A percentile compares a stretch with the other conserved stretches of the same genome.
Evolutionary conservation across 2,888 invertebrate species (phyloP).

Genomic region (Drosophila niveifrons): DNA sequence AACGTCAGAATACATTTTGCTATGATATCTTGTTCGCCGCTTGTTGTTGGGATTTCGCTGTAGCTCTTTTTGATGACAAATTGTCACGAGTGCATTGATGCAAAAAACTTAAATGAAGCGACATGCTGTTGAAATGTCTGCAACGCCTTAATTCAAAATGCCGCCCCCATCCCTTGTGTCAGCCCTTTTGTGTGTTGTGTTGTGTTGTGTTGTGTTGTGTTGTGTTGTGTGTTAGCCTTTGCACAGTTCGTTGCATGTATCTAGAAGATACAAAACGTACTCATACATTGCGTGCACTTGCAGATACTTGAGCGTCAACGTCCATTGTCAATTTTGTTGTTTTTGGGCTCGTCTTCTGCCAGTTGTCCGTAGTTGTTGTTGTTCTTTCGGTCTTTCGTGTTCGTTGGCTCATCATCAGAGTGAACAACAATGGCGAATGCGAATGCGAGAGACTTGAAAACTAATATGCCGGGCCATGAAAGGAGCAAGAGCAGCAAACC

Average conservation of each 20-base stretch:
- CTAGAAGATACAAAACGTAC: slow-evolving; percentile 58
- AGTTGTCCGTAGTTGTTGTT: slow-evolving; percentile 22
- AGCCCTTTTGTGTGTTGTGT: slow-evolving; percentile 38
- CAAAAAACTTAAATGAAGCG: slow-evolving; percentile 82
- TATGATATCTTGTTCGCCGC: slow-evolving; percentile 15
- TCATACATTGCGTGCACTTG: slow-evolving; percentile 72
- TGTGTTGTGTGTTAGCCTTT: slow-evolving; percentile 7
- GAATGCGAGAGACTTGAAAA: slow-evolving; percentile 59
- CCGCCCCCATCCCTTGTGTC: slow-evolving; percentile 27
- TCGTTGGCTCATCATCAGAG: slow-evolving; percentile 71
- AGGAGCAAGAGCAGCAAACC: slow-evolving; percentile 52
- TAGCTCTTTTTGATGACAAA: slow-evolving; percentile 71
- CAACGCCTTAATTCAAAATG: slow-evolving; percentile 57
- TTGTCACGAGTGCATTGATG: slow-evolving; percentile 82
- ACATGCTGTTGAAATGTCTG: slow-evolving; percentile 80
- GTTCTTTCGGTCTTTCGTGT: slow-evolving; percentile 54
- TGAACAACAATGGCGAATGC: slow-evolving; percentile 66
- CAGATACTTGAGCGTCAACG: slow-evolving; percentile 73
- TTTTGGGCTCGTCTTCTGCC: slow-evolving; percentile 49
- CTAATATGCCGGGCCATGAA: slow-evolving; percentile 74
- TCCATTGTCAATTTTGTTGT: slow-evolving; percentile 60
- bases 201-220: slow-evolving; percentile 21
- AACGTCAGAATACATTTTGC: slow-evolving; percentile 11
- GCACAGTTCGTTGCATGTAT: slow-evolving; percentile 45
- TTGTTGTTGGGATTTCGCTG: background rate